Conservation (phyloP, 92 coral and sea anemone genomes). For the Parazoanthus atlanticus region DNA sequence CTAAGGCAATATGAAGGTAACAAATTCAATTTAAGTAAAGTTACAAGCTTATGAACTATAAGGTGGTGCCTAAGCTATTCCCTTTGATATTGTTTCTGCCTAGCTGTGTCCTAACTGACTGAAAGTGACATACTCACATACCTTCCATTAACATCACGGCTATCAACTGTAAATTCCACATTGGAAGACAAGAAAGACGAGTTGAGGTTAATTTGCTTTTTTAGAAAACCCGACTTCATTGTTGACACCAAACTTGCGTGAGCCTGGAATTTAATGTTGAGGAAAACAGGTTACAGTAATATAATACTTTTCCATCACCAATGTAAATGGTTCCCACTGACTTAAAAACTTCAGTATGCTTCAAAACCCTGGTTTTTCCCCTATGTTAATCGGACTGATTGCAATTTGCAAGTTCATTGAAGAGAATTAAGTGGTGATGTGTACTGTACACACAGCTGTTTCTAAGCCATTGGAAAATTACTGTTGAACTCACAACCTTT, state of each 20-base stretch:
- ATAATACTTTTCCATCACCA: not conserved
- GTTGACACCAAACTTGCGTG: conserved; percentile 50
- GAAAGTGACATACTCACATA: not conserved
- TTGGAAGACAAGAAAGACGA: conserved; percentile 54
- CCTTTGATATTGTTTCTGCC: not conserved
- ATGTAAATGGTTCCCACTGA: not conserved
- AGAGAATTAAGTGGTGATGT: not conserved
- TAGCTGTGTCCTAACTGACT: too few relatives aligned
- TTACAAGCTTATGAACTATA: not conserved
- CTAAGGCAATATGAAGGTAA: not conserved
- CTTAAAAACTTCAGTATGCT: not conserved
- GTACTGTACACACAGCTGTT: too few relatives aligned
- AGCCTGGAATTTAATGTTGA: conserved; percentile 44
- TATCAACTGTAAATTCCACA: conserved; percentile 66
- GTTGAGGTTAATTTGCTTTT: conserved; percentile 49
- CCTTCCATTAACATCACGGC: conserved; percentile 77
- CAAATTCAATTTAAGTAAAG: not conserved
- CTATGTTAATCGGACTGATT: not conserved
- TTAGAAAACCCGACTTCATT: conserved; percentile 59
- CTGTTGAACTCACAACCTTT: too few relatives aligned
- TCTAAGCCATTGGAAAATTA: too few relatives aligned
- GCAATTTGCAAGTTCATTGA: not conserved
- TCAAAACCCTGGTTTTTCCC: not conserved
- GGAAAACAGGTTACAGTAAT: not conserved
- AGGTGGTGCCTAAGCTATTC: not conserved